Evolutionary conservation across 2,888 invertebrate species (phyloP), one percentile per base, ranked within the genome.

Genomic region (Syrista parreyssii): DNA sequence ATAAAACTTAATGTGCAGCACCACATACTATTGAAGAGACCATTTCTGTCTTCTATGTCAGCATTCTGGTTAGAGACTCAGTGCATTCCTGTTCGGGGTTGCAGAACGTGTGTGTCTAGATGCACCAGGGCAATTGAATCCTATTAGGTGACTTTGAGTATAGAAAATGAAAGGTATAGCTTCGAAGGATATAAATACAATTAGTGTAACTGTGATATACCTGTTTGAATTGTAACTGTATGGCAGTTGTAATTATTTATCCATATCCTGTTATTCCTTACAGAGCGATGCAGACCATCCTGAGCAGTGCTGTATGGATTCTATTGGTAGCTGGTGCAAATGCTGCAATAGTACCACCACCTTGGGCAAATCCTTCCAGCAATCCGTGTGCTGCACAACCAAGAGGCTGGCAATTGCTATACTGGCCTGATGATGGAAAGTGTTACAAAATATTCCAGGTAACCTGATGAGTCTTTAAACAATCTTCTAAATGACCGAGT

Each of bases 381-480:
- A 97, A 97, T 91, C 97, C 97, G 0, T 97, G 97, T 85, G 96
- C 97, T 4, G 92, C 94, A 3, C 94, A 95, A 89, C 95, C 96
- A 0, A 93, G 95, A 80, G 97, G 97, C 74, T 97, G 97, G 97
- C 96, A 97, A 87, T 93, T 97, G 88, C 93, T 97, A 77, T 97
- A 95, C 91, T 97, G 97, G 97, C 95, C 96, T 12, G 93, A 94
- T 1, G 95, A 97, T 89, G 95, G 96, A 81, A 95, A 96, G 91
- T 97, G 97, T 92, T 97, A 97, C 90, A 96, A 96, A 89, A 97
- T 97, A 91, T 97, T 97, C 88, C 95, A 96, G 93, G 95, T 94
- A 89, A 84, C 81, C 83, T 32, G 75, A 75, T 74, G 79, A 80
- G 33, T 40, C 74, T 68, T 76, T 76, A 68, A 40, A 9, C 31